Percentiles rank a stretch among this genome's conserved stretches.
These are phyloP conservation scores for Emmelina monodactyla DNA, from an alignment of 2,888 invertebrate genomes.

Conservation along the genomic window DNA sequence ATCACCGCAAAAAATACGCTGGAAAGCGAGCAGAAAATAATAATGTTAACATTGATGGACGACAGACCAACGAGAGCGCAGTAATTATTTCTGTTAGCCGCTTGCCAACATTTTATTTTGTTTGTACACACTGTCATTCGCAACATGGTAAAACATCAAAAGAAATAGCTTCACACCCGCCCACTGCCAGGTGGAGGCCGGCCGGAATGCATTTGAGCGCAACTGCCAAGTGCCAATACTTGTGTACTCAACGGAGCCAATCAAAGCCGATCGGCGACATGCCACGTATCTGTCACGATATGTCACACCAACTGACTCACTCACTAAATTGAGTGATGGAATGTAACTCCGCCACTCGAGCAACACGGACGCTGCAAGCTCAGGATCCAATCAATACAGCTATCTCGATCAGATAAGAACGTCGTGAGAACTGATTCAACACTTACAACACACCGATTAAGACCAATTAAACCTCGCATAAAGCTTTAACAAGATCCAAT, in stretches of 20 bases:
- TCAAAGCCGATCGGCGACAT: constrained; percentile 26
- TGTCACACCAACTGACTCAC: constrained; percentile 20
- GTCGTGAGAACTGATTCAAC: no score
- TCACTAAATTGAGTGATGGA: constrained; percentile 3
- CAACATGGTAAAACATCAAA: constrained; percentile 31
- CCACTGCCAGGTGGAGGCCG: constrained; percentile 48
- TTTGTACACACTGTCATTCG: constrained; percentile 23
- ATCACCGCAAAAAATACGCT: no score
- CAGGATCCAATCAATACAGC: constrained; percentile 6
- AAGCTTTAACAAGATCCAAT: not conserved
- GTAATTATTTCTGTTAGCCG: constrained; percentile 32
- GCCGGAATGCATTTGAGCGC: constrained; percentile 28
- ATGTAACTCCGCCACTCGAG: not conserved
- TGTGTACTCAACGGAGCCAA: constrained; percentile 25
- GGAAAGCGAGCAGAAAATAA: no score
- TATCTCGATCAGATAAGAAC: no score
- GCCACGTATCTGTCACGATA: constrained; percentile 25
- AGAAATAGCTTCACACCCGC: constrained; percentile 22
- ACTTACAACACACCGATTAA: not conserved
- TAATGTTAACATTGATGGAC: no score
- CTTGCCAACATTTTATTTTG: constrained; percentile 22
- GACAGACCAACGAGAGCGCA: no score
- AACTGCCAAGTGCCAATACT: constrained; percentile 37
- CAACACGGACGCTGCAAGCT: not conserved
- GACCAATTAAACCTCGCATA: not conserved